phyloP scores from a whole-genome alignment of 1,140 invertebrate genomes.

The Venturia canescens region DNA sequence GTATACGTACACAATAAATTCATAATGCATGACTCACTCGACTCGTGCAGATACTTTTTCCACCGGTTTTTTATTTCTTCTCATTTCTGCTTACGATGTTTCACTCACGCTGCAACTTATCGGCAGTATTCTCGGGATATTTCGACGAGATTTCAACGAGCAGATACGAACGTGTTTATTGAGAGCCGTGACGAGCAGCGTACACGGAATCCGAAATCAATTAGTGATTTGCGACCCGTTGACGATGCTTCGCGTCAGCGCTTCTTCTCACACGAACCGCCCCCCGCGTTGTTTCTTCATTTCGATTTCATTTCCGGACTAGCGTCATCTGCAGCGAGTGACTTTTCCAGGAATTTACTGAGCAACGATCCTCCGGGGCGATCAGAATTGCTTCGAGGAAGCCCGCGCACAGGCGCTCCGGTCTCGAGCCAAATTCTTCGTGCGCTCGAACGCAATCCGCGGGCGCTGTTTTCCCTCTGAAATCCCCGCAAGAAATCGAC shows the following conservation, averaged over 20 bases:
- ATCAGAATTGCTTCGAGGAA: too few species aligned
- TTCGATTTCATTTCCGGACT: neutral
- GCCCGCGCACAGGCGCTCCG: too few species aligned
- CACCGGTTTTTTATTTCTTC: neutral
- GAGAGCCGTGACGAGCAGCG: neutral
- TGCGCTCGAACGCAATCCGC: too few species aligned
- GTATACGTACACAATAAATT: neutral
- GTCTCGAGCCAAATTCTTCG: too few species aligned
- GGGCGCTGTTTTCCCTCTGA: too few species aligned
- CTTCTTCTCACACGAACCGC: neutral
- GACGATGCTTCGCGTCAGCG: neutral
- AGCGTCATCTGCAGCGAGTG: neutral
- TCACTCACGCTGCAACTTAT: constrained; percentile 15
- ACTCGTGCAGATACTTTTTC: neutral
- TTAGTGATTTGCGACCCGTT: neutral
- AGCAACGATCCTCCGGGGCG: neutral
- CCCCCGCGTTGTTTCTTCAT: neutral
- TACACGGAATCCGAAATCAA: neutral
- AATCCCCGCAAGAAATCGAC: too few species aligned
- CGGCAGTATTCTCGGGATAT: neutral
- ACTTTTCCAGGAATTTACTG: neutral
- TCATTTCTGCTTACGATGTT: constrained; percentile 6
- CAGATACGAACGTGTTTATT: neutral
- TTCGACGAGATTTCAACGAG: neutral
- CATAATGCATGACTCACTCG: neutral